Evolutionary conservation across 1,140 invertebrate species (phyloP).

Genomic region (Rhopalosiphum padi): DNA sequence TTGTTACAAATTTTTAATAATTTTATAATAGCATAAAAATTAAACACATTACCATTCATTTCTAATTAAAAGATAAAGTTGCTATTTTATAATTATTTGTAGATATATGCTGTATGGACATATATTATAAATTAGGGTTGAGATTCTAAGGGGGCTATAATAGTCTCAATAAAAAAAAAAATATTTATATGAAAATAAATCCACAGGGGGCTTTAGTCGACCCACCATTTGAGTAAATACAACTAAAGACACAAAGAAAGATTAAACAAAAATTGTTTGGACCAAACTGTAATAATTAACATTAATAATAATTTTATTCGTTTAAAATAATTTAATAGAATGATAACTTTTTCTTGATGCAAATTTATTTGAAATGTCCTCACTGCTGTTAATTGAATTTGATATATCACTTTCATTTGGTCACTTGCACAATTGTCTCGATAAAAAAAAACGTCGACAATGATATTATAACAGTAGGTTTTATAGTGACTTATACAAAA

Average conservation of each 20-base stretch:
- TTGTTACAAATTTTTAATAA: background rate
- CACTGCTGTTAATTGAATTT: background rate
- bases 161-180: background rate
- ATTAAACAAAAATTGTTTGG: background rate
- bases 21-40: background rate
- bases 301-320: conserved; percentile 3
- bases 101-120: background rate
- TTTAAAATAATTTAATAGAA: conserved; percentile 2
- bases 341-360: background rate
- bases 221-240: background rate
- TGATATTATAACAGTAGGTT: background rate
- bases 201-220: background rate
- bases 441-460: background rate
- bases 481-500: background rate
- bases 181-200: background rate
- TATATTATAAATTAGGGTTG: background rate
- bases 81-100: background rate
- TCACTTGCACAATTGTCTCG: background rate
- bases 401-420: background rate
- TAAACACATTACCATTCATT: background rate
- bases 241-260: background rate
- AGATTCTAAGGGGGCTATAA: background rate
- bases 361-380: background rate
- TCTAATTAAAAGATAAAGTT: background rate
- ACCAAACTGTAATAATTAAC: background rate